phyloP scores from a whole-genome alignment of 2,797 vertebrate genomes.

The Bryconaethiops microstoma region DNA sequence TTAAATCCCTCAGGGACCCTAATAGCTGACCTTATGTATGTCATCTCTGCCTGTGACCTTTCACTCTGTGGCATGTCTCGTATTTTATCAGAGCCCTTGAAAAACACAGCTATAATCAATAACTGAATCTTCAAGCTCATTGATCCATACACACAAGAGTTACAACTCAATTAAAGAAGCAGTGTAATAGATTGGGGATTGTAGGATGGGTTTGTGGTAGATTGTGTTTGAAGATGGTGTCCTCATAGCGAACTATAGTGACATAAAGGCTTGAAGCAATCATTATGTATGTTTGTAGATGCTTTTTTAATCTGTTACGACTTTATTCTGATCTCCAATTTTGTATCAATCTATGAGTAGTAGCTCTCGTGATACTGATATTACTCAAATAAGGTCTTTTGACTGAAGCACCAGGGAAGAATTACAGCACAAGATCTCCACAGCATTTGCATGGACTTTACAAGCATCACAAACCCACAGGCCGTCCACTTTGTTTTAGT shows the following conservation, averaged over 20 bases:
- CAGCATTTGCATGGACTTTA: constrained; percentile 5
- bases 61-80: constrained; percentile 24
- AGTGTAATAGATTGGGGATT: background rate
- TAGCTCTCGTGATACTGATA: no score
- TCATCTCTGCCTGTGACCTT: constrained; percentile 51
- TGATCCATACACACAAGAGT: constrained; percentile 52
- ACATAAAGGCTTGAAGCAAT: no score
- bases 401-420: background rate
- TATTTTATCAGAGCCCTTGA: constrained; percentile 18
- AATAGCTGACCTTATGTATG: constrained; percentile 51
- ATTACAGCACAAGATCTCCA: background rate
- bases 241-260: background rate
- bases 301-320: no score
- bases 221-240: background rate
- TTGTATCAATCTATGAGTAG: no score
- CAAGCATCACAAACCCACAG: background rate
- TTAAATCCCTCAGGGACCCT: constrained; percentile 13
- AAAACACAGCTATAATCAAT: constrained; percentile 43
- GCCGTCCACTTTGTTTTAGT: background rate
- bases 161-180: constrained; percentile 43
- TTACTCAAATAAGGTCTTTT: background rate
- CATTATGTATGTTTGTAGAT: no score
- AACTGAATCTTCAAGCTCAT: constrained; percentile 42
- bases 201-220: no score
- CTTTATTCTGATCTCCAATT: no score